Conservation (phyloP, 2,797 vertebrate genomes). For the Halcyon badia region DNA sequence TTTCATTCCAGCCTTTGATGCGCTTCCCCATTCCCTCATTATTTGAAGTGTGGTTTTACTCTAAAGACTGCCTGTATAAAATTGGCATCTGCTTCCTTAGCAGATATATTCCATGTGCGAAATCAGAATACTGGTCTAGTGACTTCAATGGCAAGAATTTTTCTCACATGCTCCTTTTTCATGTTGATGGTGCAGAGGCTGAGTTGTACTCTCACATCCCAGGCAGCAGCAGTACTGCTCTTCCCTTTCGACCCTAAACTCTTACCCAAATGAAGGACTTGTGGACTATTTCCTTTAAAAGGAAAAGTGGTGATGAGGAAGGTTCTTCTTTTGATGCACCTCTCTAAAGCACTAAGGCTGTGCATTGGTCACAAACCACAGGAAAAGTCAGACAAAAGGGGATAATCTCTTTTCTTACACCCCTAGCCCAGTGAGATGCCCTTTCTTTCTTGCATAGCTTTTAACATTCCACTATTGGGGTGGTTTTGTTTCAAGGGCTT, state of each 20-base stretch:
- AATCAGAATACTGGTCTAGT: background rate
- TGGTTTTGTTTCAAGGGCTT: slow-evolving; percentile 12
- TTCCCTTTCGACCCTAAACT: background rate
- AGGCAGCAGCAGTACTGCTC: background rate
- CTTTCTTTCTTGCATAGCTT: slow-evolving; percentile 16
- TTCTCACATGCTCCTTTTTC: background rate
- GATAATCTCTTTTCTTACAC: background rate
- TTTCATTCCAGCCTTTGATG: slow-evolving; percentile 50
- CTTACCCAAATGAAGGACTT: background rate
- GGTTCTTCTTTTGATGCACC: background rate
- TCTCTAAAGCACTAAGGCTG: background rate
- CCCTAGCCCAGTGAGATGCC: background rate
- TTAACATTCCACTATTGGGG: background rate
- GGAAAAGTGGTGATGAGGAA: background rate
- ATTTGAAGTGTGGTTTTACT: slow-evolving; percentile 66
- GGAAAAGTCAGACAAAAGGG: background rate
- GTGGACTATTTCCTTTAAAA: background rate
- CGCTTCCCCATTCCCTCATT: slow-evolving; percentile 1
- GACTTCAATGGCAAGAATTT: background rate
- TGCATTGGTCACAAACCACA: background rate
- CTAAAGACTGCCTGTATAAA: slow-evolving; percentile 30
- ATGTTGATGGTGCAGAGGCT: background rate
- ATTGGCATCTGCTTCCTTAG: slow-evolving; percentile 50
- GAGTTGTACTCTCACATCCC: background rate
- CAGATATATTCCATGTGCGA: slow-evolving; percentile 63